These are phyloP conservation scores for Drosophila quinaria DNA, from an alignment of 2,888 invertebrate species.

Conservation along the genomic window DNA sequence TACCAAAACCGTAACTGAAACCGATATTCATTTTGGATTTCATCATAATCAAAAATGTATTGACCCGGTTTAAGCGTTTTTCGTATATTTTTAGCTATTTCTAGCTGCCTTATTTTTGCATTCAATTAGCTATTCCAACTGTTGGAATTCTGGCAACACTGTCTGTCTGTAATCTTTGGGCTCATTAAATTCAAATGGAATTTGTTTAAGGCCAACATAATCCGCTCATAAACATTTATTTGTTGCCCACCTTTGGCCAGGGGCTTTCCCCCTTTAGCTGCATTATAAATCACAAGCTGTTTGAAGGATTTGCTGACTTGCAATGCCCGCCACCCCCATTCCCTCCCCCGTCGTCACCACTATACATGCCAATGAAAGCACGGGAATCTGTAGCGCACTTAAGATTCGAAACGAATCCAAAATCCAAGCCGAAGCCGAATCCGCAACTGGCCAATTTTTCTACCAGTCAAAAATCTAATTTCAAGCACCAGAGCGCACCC, in stretches of 20 bases:
- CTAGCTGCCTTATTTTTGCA: too few species aligned
- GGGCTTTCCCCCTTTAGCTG: conserved; percentile 7
- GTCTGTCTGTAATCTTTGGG: conserved; percentile 59
- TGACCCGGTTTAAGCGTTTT: too few species aligned
- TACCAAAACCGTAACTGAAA: too few species aligned
- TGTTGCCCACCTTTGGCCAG: conserved; percentile 40
- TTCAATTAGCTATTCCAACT: too few species aligned
- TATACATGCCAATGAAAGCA: not conserved
- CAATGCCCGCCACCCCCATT: not conserved
- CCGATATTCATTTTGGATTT: too few species aligned
- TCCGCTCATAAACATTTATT: conserved; percentile 82
- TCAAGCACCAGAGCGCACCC: conserved; percentile 74
- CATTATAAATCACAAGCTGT: conserved; percentile 50
- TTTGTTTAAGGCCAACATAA: conserved; percentile 72
- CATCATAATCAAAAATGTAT: too few species aligned
- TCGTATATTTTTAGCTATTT: too few species aligned
- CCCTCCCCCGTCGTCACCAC: not conserved
- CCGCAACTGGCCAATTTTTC: conserved; percentile 40
- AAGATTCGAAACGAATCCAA: conserved; percentile 69
- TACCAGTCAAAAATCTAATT: conserved; percentile 72
- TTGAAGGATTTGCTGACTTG: conserved; percentile 41
- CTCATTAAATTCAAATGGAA: conserved; percentile 80
- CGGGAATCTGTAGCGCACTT: conserved; percentile 43
- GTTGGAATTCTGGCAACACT: too few species aligned
- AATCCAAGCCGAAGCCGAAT: not conserved